A percentile compares a stretch with the other conserved stretches of the same genome.
Evolutionary conservation across 2,888 invertebrate species (phyloP).

Genomic region (Cosmia trapezina): DNA sequence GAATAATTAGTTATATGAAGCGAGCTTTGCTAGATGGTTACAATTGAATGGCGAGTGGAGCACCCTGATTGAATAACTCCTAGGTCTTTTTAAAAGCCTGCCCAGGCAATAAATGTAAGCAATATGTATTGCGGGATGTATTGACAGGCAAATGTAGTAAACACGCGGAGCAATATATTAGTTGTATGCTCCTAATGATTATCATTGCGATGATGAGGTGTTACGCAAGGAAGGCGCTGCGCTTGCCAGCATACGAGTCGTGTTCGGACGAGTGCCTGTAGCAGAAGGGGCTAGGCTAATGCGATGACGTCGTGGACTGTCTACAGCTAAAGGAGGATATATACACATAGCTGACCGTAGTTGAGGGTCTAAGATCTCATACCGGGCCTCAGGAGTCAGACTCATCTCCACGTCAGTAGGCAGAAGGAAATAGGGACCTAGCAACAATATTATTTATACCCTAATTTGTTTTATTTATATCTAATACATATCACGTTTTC

Average conservation of each 20-base stretch:
- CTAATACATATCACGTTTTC: constrained; percentile 58
- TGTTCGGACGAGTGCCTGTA: constrained; percentile 4
- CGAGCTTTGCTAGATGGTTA: constrained; percentile 71
- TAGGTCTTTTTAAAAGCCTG: no score
- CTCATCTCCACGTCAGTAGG: constrained; percentile 1
- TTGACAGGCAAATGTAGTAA: neutral
- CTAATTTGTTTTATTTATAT: constrained; percentile 54
- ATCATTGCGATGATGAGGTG: neutral
- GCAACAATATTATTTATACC: constrained; percentile 30
- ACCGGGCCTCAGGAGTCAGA: neutral
- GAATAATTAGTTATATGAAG: constrained; percentile 67
- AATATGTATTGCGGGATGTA: constrained; percentile 11
- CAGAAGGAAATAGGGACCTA: constrained; percentile 15
- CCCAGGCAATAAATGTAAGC: neutral
- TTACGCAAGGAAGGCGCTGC: constrained; percentile 16
- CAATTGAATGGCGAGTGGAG: constrained; percentile 36
- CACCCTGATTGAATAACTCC: neutral
- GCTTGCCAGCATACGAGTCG: constrained; percentile 14
- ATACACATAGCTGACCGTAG: constrained; percentile 6
- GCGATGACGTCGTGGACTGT: constrained; percentile 8
- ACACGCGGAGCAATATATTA: neutral
- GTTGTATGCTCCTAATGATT: constrained; percentile 1
- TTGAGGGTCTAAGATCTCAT: neutral
- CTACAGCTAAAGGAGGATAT: constrained; percentile 11
- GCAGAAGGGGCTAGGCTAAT: constrained; percentile 7